Evolutionary conservation across 2,797 vertebrate species (phyloP).

Genomic region (Pipistrellus pipistrellus): DNA sequence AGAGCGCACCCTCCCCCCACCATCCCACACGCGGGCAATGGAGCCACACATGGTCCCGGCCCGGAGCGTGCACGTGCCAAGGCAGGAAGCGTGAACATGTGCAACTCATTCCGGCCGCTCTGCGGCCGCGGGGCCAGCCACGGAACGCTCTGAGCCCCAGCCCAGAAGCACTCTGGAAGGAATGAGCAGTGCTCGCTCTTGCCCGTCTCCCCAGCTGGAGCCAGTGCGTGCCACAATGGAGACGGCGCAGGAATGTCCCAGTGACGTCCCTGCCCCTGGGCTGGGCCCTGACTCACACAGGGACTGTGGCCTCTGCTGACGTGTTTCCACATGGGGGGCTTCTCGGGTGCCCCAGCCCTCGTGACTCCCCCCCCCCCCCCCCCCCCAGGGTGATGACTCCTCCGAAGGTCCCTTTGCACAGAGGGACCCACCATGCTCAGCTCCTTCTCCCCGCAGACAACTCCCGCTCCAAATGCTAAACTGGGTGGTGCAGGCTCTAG

Average conservation of each 20-base stretch:
- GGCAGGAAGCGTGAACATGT: neutral
- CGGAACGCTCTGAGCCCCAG: neutral
- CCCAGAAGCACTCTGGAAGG: neutral
- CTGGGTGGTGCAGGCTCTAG: too few species aligned
- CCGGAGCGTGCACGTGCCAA: neutral
- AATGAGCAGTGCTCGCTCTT: neutral
- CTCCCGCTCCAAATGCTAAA: neutral
- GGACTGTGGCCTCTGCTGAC: neutral
- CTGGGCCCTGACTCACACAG: neutral
- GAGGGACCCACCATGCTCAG: neutral
- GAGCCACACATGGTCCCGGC: neutral
- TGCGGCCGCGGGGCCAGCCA: neutral
- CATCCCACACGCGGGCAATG: neutral
- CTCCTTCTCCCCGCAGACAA: neutral
- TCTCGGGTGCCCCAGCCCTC: rapidly evolving
- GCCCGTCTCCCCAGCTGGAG: neutral
- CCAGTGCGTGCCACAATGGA: conserved; percentile 38
- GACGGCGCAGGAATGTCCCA: neutral
- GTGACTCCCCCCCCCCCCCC: neutral
- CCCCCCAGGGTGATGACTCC: neutral
- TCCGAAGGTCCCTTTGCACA: neutral
- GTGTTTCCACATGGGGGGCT: neutral
- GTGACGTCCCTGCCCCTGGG: neutral
- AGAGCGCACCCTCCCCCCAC: rapidly evolving
- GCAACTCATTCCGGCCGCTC: neutral